These are phyloP conservation scores for Sussaba pulchella DNA, from an alignment of 2,888 invertebrate genomes.

Conservation along the genomic window DNA sequence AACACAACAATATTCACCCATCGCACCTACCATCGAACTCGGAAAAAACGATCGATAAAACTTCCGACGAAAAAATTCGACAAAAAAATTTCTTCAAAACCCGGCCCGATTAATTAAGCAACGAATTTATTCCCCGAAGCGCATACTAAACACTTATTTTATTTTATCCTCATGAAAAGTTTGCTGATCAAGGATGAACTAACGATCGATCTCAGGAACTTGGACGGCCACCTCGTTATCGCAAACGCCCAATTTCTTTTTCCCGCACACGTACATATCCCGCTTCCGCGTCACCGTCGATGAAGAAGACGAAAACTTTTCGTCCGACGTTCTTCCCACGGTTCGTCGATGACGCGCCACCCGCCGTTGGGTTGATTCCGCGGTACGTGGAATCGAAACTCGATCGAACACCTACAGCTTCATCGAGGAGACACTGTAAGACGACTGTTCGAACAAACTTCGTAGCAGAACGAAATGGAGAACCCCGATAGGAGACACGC, in stretches of 20 bases:
- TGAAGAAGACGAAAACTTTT: not conserved
- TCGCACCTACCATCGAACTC: not conserved
- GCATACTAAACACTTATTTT: not conserved
- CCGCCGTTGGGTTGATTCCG: slow-evolving; percentile 11
- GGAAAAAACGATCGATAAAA: not conserved
- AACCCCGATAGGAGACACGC: slow-evolving; percentile 13
- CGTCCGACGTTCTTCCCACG: slow-evolving; percentile 37
- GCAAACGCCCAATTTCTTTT: slow-evolving; percentile 15
- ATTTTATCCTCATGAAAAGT: not conserved
- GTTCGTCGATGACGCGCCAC: slow-evolving; percentile 33
- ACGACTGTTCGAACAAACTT: slow-evolving; percentile 8
- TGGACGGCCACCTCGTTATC: not conserved
- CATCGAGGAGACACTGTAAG: not conserved
- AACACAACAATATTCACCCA: not conserved
- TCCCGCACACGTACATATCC: slow-evolving; percentile 11
- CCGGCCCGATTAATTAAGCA: not conserved
- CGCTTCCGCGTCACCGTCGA: not conserved
- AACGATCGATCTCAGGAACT: not conserved
- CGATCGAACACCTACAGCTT: slow-evolving; percentile 40
- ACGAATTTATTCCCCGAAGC: not conserved
- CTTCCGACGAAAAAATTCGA: not conserved
- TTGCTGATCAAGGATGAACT: not conserved
- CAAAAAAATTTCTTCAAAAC: not conserved
- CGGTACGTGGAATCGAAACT: not conserved
- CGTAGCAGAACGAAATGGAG: slow-evolving; percentile 10